These are phyloP conservation scores for Axinella damicornis DNA, from an alignment of 37 sponge, comb jelly and placozoan genomes.

Conservation along the genomic window DNA sequence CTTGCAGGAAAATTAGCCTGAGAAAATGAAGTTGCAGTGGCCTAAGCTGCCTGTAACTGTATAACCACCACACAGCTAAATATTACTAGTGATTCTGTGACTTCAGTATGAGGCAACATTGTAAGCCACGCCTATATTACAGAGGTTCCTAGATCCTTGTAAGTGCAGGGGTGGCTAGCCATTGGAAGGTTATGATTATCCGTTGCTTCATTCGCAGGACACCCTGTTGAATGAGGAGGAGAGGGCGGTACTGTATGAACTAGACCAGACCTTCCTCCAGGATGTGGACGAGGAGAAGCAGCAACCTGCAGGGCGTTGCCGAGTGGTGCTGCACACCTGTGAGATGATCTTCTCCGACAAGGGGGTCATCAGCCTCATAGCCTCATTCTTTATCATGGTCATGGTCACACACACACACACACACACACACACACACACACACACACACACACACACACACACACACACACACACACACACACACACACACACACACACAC, in stretches of 20 bases:
- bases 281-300: background rate
- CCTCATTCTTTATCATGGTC: constrained; percentile 15
- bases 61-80: too few species aligned
- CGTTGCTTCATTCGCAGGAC: constrained; percentile 14
- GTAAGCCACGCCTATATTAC: too few species aligned
- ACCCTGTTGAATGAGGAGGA: constrained; percentile 65
- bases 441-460: background rate
- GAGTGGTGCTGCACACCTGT: background rate
- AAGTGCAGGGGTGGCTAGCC: too few species aligned
- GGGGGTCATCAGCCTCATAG: constrained; percentile 42
- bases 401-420: constrained; percentile 16
- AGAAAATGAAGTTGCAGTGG: too few species aligned
- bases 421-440: background rate
- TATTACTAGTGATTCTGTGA: too few species aligned
- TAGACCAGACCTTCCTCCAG: constrained; percentile 13
- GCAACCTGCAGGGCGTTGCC: background rate
- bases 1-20: too few species aligned
- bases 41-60: too few species aligned
- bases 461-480: constrained; percentile 2
- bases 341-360: constrained; percentile 7
- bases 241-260: constrained; percentile 48
- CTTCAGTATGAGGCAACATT: too few species aligned
- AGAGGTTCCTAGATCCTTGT: too few species aligned
- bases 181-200: too few species aligned
- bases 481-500: background rate